Conservation (phyloP, 2,888 invertebrate species). For the Andrena flavipes region DNA sequence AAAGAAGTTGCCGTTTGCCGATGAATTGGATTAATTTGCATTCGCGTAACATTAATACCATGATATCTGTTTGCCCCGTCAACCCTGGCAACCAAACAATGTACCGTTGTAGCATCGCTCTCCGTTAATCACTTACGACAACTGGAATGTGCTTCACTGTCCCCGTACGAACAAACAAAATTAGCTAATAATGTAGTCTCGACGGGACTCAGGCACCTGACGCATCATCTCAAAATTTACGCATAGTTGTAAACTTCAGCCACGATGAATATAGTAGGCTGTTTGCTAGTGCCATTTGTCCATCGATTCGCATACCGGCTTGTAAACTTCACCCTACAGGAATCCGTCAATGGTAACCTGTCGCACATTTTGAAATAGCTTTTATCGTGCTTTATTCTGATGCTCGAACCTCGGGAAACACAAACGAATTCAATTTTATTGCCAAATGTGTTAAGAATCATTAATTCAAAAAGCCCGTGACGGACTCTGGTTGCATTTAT, state of each 20-base stretch:
- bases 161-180: constrained; percentile 42
- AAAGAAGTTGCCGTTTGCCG: not conserved
- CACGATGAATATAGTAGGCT: constrained; percentile 9
- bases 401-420: no score
- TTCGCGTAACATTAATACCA: constrained; percentile 14
- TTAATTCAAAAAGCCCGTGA: no score
- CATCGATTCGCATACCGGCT: not conserved
- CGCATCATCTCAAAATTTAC: constrained; percentile 32
- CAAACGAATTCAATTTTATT: no score
- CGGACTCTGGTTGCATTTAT: no score
- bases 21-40: constrained; percentile 20
- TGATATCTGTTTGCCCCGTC: constrained; percentile 44
- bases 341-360: not conserved
- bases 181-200: constrained; percentile 47
- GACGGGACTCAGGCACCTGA: constrained; percentile 4
- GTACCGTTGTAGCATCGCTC: constrained; percentile 15
- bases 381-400: not conserved
- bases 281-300: not conserved
- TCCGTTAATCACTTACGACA: constrained; percentile 48
- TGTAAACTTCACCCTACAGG: not conserved
- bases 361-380: no score
- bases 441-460: no score
- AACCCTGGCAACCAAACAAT: constrained; percentile 42
- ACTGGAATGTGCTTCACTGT: constrained; percentile 34
- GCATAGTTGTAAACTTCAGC: not conserved